Base-by-base conservation (phyloP, 2,888 invertebrate species). In the Rugalucina vietnamica region DNA sequence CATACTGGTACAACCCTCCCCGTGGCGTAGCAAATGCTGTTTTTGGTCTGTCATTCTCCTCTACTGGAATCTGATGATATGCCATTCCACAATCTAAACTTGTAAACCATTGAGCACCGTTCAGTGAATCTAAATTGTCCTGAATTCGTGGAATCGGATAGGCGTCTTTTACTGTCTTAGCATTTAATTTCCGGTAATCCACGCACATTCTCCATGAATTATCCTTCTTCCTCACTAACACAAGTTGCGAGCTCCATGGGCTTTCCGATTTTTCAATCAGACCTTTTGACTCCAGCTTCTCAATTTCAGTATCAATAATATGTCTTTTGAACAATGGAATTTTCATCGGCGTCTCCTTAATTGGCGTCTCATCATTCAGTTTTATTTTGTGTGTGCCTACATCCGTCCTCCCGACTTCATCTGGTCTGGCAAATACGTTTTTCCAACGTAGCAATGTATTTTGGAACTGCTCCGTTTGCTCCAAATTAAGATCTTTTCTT, bases 11-110 rank as follows among this genome's bases (percentile, higher is more conserved):
- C 36, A 85, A 32, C 3, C 82, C 85, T 4, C 85, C 82, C 18
- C 73, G 69, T 10, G 78, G 84, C 4, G 81, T 84, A 4, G 80
- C 73, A 70, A 81, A 84, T 14, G 84, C 81, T 21, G 80, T 82
- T 34, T 82, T 82, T 21, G 69, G 43, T 69, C 80, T 79, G 36
- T 86, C 80, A 0, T 8, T 75, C 60, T 74, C 70, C 4, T 43
- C 83, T 37, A 84, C 34, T 32, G 86, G 86, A n/a, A 86, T 57
- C 57, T 83, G 79, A n/a, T 80, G 76, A 60, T 79, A 83, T 0
- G 76, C 79, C 83, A 83, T 80, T 36, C 80, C 57, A 71, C 82
- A 78, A 24, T 85, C 82, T 21, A 85, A 50, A 21, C 50, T 77
- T n/a, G 82, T 43, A 65, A 82, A 85, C 77, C 82, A 85, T 18